Evolutionary conservation across 2,797 vertebrate genomes (phyloP).

Genomic region (Setipinna tenuifilis): DNA sequence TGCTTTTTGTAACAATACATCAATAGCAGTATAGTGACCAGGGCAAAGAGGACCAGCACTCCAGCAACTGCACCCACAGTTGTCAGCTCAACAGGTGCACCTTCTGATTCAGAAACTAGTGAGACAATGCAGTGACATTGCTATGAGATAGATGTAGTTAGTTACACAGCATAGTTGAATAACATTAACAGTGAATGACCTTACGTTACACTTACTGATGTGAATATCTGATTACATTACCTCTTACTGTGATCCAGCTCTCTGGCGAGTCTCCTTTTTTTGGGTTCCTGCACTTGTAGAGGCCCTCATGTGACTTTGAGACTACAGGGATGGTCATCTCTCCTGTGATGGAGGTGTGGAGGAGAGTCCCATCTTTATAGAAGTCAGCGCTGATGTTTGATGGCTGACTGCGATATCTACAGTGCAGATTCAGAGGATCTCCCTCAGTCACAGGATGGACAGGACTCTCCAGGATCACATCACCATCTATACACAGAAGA

Average conservation of each 20-base stretch:
- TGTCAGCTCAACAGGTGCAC: neutral
- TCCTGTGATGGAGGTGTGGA: slow-evolving; percentile 10
- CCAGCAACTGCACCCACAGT: neutral
- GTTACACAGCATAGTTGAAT: too few species aligned
- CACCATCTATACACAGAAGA: neutral
- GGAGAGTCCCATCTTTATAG: slow-evolving; percentile 11
- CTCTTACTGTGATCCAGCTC: slow-evolving; percentile 36
- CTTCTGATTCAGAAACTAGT: neutral
- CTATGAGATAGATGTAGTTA: too few species aligned
- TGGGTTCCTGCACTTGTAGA: slow-evolving; percentile 33
- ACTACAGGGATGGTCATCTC: slow-evolving; percentile 30
- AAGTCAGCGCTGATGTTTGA: slow-evolving; percentile 24
- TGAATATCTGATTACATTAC: neutral
- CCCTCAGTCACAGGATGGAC: neutral
- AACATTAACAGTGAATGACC: too few species aligned
- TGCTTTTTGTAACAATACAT: neutral
- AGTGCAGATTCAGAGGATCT: slow-evolving; percentile 20
- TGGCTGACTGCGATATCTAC: slow-evolving; percentile 3
- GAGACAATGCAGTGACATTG: neutral
- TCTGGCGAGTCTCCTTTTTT: slow-evolving; percentile 28
- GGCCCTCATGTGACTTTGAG: slow-evolving; percentile 29
- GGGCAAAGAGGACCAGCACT: neutral
- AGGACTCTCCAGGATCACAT: slow-evolving; percentile 1
- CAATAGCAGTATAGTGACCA: neutral
- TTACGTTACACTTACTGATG: too few species aligned